Conservation (phyloP, 2,113 vertebrate genomes). For the Tautogolabrus adspersus region DNA sequence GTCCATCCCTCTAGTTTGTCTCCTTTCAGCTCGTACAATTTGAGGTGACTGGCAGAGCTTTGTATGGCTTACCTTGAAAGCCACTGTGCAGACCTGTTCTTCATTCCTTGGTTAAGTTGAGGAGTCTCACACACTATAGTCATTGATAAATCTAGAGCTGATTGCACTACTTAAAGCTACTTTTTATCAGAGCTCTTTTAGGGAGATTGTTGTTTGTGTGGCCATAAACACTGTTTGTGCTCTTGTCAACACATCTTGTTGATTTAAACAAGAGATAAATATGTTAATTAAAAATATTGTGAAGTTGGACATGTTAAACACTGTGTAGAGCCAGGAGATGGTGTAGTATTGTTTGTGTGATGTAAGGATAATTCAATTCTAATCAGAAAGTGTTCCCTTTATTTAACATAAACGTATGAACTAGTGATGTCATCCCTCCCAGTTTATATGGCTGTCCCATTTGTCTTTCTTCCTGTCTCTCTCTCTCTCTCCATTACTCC, state of each 20-base stretch:
- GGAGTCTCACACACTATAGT: slow-evolving; percentile 3
- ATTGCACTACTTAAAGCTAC: slow-evolving; percentile 1
- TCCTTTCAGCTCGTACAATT: not conserved
- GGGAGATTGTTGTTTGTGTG: slow-evolving; percentile 8
- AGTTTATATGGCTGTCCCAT: slow-evolving; percentile 61
- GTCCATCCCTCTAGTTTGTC: not conserved
- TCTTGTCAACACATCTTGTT: slow-evolving; percentile 25
- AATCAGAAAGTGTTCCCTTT: slow-evolving; percentile 6
- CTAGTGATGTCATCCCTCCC: slow-evolving; percentile 55
- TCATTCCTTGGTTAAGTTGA: slow-evolving; percentile 15
- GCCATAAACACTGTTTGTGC: not conserved
- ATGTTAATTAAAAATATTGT: slow-evolving; percentile 52
- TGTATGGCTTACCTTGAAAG: slow-evolving; percentile 12
- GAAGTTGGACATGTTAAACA: slow-evolving; percentile 42
- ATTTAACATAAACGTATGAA: slow-evolving; percentile 5
- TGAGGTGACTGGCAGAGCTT: not conserved
- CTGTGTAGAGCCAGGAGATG: not conserved
- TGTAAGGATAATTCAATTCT: slow-evolving; percentile 14
- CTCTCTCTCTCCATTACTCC: slow-evolving; percentile 44
- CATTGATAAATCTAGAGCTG: not conserved
- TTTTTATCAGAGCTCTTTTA: not conserved
- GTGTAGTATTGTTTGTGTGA: not conserved
- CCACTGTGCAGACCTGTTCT: slow-evolving; percentile 14
- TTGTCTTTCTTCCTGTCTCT: slow-evolving; percentile 51
- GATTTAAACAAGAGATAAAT: slow-evolving; percentile 39